Conservation (phyloP, 2,113 vertebrate genomes). For the Psittacara wagleri region DNA sequence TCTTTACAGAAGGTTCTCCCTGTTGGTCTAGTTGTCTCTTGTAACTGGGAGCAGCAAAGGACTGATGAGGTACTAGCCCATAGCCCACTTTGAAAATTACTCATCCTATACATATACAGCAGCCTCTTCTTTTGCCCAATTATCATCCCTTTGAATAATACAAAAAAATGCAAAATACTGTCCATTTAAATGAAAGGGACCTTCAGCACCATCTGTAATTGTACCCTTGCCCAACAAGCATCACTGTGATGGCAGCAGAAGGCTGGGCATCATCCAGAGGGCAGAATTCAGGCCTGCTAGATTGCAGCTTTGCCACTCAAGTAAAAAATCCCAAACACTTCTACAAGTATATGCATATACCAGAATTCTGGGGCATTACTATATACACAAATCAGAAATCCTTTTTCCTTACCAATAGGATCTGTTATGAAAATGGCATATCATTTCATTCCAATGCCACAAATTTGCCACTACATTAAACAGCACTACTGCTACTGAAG, state of each 20-base stretch:
- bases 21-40: neutral
- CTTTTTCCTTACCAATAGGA: slow-evolving; percentile 43
- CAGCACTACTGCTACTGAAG: slow-evolving; percentile 27
- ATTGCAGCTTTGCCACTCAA: neutral
- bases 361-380: neutral
- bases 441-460: slow-evolving; percentile 22
- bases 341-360: neutral
- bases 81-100: neutral
- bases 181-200: neutral
- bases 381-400: slow-evolving; percentile 39
- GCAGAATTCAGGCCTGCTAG: neutral
- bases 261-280: neutral
- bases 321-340: neutral
- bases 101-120: neutral
- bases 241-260: neutral
- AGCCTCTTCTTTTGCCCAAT: neutral
- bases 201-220: neutral
- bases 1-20: neutral
- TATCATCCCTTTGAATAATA: neutral
- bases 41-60: neutral
- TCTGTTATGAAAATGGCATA: slow-evolving; percentile 62
- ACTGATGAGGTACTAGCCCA: neutral
- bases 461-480: slow-evolving; percentile 33
- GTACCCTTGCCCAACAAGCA: neutral
- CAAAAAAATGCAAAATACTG: neutral